phyloP scores from a whole-genome alignment of 2,888 invertebrate species.

The Phengaris arion region DNA sequence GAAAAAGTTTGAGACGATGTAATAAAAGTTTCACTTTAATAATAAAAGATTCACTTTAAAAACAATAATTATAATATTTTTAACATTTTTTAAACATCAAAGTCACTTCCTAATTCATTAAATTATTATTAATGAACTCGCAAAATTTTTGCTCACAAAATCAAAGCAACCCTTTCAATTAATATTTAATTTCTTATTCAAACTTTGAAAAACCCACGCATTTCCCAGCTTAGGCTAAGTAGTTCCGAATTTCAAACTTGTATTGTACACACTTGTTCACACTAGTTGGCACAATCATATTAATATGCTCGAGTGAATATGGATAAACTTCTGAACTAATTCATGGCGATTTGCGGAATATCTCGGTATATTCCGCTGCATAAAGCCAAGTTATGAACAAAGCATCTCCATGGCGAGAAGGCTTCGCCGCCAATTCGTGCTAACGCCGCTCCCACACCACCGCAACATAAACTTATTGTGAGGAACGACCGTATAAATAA shows the following conservation, averaged over 20 bases:
- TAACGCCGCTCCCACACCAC: not conserved
- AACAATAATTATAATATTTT: too few relatives aligned
- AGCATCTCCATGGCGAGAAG: slow-evolving; percentile 24
- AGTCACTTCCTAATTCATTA: too few relatives aligned
- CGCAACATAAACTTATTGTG: slow-evolving; percentile 3
- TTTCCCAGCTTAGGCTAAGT: not conserved
- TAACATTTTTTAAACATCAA: too few relatives aligned
- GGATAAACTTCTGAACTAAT: slow-evolving; percentile 27
- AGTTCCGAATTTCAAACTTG: slow-evolving; percentile 4
- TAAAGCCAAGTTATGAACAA: slow-evolving; percentile 28
- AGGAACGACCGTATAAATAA: slow-evolving; percentile 22
- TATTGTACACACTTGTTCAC: not conserved
- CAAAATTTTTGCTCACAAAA: too few relatives aligned
- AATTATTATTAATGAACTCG: too few relatives aligned
- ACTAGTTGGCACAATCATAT: slow-evolving; percentile 24
- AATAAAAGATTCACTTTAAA: too few relatives aligned
- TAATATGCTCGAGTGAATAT: slow-evolving; percentile 26
- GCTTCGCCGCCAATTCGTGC: slow-evolving; percentile 13
- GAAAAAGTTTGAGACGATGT: too few relatives aligned
- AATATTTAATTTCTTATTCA: too few relatives aligned
- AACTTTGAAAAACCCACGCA: not conserved
- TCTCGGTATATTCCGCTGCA: slow-evolving; percentile 1
- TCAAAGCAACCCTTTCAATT: too few relatives aligned
- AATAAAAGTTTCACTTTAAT: too few relatives aligned
- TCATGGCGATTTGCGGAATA: slow-evolving; percentile 26